These are phyloP conservation scores for Masnerella sp. DNA, from an alignment of 2,888 invertebrate species.

Conservation along the genomic window DNA sequence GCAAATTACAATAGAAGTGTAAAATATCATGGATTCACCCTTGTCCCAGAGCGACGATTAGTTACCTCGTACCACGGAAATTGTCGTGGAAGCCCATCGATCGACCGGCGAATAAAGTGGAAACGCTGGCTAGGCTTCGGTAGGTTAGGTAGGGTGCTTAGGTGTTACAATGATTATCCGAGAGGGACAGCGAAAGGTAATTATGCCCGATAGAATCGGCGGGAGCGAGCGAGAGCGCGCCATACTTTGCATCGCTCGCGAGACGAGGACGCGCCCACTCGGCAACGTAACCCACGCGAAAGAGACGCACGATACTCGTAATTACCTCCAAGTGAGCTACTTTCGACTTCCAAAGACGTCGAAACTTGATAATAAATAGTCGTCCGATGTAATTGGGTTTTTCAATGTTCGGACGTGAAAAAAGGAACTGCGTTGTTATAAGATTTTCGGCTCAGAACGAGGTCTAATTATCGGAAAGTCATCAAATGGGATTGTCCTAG, in stretches of 20 bases:
- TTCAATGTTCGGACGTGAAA: conserved; percentile 35
- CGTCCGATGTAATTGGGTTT: conserved; percentile 65
- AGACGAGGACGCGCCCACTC: conserved; percentile 62
- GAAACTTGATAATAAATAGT: conserved; percentile 76
- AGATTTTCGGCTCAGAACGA: too few relatives aligned
- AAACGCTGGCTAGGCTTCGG: conserved; percentile 72
- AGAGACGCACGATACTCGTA: conserved; percentile 72
- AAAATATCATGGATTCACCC: conserved; percentile 57
- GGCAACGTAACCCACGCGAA: conserved; percentile 31
- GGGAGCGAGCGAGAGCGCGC: conserved; percentile 68
- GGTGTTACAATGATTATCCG: conserved; percentile 78
- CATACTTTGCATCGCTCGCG: conserved; percentile 71
- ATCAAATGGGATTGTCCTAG: too few relatives aligned
- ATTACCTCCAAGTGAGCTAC: conserved; percentile 77
- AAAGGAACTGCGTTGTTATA: conserved; percentile 16
- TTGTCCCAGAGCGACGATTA: conserved; percentile 60
- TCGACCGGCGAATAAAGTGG: conserved; percentile 73
- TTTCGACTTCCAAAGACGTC: conserved; percentile 75
- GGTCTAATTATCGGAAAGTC: neutral
- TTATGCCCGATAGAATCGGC: conserved; percentile 76
- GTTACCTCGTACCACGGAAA: conserved; percentile 67
- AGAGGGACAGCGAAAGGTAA: conserved; percentile 77
- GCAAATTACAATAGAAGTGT: conserved; percentile 49
- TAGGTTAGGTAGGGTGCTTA: conserved; percentile 76
- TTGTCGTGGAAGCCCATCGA: conserved; percentile 71